Evolutionary conservation across 2,888 invertebrate species (phyloP), one percentile per base, ranked within the genome.

Genomic region (Hirtodrosophila histrioides): DNA sequence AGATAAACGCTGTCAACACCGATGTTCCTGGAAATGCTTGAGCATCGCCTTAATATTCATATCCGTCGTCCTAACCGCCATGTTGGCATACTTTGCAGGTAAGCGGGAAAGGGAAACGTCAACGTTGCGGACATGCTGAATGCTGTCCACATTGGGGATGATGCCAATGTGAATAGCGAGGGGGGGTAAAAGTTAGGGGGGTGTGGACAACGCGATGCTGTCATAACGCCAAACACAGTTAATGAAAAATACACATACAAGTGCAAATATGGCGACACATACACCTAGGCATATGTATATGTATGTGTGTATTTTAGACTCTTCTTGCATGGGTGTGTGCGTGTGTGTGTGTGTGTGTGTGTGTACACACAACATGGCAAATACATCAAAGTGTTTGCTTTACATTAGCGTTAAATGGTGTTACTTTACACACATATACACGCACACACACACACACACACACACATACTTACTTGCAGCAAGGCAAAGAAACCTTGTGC

Each of bases 21-120:
- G 97, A 86, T 98, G 98, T 94, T 97, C 97, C 91, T 98, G 98
- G 98, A 97, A 97, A 93, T 98, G 98, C 92, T 95, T 97, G 92
- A 97, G 97, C 92, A 97, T 98, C 92, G 95, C 96, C 89, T 95
- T 98, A 93, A 97, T 98, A 92, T 94, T 98, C 91, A 94, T 98
- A 89, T 95, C 96, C 90, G 96, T 98, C 90, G 95, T 96, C 89
- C 94, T 98, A 90, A 95, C 97, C 89, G 97, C 97, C 83, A 97
- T 97, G 95, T 94, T 98, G 92, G 96, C 97, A 88, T 98, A 98
- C 93, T 97, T 98, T 93, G 97, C 97, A 93, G 96, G 98, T 98
- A 94, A 95, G 95, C 35, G 6, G 41, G 31, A 24, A 24, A 37
- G 55, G 46, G 40, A 11, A 37, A 31, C 4, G 31, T 31, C 31